Base-by-base conservation (phyloP, 2,888 invertebrate genomes). In the Synanthedon myopaeformis region DNA sequence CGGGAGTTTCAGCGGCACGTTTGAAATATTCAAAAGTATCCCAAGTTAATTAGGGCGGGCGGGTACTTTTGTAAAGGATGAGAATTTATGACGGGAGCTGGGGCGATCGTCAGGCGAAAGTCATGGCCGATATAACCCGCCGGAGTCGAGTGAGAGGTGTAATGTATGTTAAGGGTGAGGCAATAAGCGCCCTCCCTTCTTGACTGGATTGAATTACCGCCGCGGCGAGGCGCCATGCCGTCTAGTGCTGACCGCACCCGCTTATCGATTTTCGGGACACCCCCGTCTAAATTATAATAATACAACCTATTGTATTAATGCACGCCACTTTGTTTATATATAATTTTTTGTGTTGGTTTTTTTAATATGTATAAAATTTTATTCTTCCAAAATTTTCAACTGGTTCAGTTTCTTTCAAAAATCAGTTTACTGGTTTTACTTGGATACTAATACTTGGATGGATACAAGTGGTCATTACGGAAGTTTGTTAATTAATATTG, bases 41-140 rank as follows among this genome's bases (percentile, higher is more conserved):
- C 74, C 75, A 65, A 72, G 72, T 76, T 81, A 79, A 81, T 82
- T 80, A 79, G 76, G 65, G 64, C 62, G 66, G 69, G 69, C 64
- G 66, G 69, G 69, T 65, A 69, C 72, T 76, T 74, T 74, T 76
- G 74, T 69, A 61, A 63, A 69, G 69, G 67, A 61, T 58, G 61
- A 58, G 67, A 71, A 78, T 79, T 78, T 78, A 78, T 71, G 73
- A 70, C 61, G 65, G 62, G 57, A 60, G 59, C 35, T 35, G 71
- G 56, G 71, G 59, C 55, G 70, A 63, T 65, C 69, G 69, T 67
- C 69, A 67, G 65, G 62, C 66, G 66, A 73, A 73, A 79, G 74
- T 74, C 77, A 76, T 67, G 69, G 71, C 62, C 65, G 64, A 64
- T 66, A 69, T 65, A 69, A 74, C 66, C 66, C 70, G 65, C 62